phyloP scores from a whole-genome alignment of 2,113 vertebrate genomes.

The Silurus asotus region DNA sequence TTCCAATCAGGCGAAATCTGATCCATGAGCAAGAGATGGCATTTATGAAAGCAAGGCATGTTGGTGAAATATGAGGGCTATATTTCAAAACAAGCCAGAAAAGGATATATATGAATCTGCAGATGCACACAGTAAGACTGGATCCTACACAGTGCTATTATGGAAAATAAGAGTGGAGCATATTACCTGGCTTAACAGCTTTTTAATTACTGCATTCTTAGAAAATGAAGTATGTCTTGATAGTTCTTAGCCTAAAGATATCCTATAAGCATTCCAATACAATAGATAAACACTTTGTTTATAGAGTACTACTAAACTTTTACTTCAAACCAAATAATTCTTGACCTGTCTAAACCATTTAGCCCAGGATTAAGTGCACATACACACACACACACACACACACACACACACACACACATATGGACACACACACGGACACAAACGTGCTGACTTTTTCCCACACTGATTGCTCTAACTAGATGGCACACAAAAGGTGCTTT shows the following conservation, averaged over 20 bases:
- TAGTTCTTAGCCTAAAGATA: background rate
- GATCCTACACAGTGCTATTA: slow-evolving; percentile 19
- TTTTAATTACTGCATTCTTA: slow-evolving; percentile 65
- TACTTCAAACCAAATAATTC: background rate
- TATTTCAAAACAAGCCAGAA: slow-evolving; percentile 60
- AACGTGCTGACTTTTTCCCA: slow-evolving; percentile 2
- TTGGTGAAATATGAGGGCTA: slow-evolving; percentile 64
- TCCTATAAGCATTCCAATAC: background rate
- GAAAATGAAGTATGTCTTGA: background rate
- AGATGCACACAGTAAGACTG: slow-evolving; percentile 5
- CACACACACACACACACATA: slow-evolving; percentile 22
- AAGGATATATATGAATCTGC: slow-evolving; percentile 4
- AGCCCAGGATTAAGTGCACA: slow-evolving; percentile 41
- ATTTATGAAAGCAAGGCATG: slow-evolving; percentile 67
- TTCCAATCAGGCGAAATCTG: slow-evolving; percentile 57
- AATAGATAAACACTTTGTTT: background rate
- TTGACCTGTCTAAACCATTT: background rate
- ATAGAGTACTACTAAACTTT: background rate
- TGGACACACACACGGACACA: slow-evolving; percentile 8
- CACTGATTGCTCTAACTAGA: slow-evolving; percentile 48
- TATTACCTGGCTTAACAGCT: slow-evolving; percentile 62
- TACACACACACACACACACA: slow-evolving; percentile 13
- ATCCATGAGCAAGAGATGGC: slow-evolving; percentile 55
- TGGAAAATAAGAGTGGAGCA: slow-evolving; percentile 51
- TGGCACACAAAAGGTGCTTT: slow-evolving; percentile 30